Conservation (phyloP, 2,888 invertebrate species). For the Morinoia aosen region DNA sequence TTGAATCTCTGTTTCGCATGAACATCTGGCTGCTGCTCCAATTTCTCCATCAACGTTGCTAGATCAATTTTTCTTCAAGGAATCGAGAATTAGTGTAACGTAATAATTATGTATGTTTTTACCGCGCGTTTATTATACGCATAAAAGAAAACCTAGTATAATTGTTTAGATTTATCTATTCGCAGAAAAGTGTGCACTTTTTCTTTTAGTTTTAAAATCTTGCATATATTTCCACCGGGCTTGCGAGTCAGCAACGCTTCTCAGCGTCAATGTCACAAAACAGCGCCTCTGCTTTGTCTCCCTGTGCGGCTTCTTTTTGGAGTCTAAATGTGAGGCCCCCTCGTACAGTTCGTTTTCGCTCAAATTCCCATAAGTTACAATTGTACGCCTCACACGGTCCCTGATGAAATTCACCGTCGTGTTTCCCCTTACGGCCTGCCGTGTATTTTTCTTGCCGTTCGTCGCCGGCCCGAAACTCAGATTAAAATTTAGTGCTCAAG, state of each 20-base stretch:
- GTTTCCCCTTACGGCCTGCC: background rate
- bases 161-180: background rate
- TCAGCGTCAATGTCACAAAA: background rate
- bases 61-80: no score
- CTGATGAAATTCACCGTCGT: background rate
- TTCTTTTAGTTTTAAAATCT: background rate
- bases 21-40: background rate
- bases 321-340: background rate
- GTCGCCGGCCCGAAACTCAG: background rate
- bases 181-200: background rate
- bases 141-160: no score
- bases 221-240: background rate
- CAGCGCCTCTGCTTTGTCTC: background rate
- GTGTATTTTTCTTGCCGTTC: slow-evolving; percentile 21
- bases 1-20: background rate
- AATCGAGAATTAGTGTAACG: no score
- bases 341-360: background rate
- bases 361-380: slow-evolving; percentile 10
- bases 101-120: no score
- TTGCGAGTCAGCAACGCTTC: background rate
- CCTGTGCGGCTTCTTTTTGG: background rate
- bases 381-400: slow-evolving; percentile 5
- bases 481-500: slow-evolving; percentile 40
- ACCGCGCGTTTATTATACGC: no score
- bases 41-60: no score